A percentile compares a stretch with the other conserved stretches of the same genome.
Evolutionary conservation across 2,113 vertebrate genomes (phyloP).

Genomic region (Petrocephalus zakoni): DNA sequence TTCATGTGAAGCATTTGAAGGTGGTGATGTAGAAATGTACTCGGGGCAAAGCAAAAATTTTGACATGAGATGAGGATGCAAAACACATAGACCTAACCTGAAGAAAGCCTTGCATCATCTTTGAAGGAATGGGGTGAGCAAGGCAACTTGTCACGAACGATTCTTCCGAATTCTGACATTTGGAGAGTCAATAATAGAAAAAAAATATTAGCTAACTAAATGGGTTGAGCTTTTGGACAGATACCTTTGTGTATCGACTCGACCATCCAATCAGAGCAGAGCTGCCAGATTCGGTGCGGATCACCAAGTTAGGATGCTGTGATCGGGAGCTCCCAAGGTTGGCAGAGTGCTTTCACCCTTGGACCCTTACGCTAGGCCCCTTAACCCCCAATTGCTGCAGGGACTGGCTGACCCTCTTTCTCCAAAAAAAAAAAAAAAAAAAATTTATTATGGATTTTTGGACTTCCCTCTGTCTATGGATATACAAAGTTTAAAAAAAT

Average conservation of each 20-base stretch:
- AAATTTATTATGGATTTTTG: no score
- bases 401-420: background rate
- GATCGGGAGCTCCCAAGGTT: background rate
- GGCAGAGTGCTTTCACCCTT: background rate
- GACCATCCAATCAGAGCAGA: background rate
- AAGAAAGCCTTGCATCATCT: background rate
- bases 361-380: background rate
- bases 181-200: background rate
- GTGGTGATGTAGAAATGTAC: slow-evolving; percentile 49
- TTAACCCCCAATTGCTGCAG: background rate
- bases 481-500: background rate
- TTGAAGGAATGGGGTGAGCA: background rate
- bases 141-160: background rate
- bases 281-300: background rate
- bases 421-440: background rate
- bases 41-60: slow-evolving; percentile 34
- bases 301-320: background rate
- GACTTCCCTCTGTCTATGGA: background rate
- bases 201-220: background rate
- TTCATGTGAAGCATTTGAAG: slow-evolving; percentile 48
- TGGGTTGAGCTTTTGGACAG: background rate
- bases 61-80: slow-evolving; percentile 29
- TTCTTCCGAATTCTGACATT: background rate
- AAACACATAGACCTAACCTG: background rate
- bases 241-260: background rate